Evolutionary conservation across 2,797 vertebrate genomes (phyloP).

Genomic region (Sylvia borin): DNA sequence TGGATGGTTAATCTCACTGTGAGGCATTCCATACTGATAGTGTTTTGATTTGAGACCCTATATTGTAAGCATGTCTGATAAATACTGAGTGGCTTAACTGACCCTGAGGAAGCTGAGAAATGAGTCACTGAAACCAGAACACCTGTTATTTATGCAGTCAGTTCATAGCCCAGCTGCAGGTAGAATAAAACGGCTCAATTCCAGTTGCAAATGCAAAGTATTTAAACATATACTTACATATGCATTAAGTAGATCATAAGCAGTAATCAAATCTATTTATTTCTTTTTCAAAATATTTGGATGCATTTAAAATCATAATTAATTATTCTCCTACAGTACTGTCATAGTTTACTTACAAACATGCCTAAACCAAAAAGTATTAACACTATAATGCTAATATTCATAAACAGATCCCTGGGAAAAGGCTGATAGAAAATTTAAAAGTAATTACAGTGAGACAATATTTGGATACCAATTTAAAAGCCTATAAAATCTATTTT

Average conservation of each 20-base stretch:
- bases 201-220: background rate
- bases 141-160: conserved; percentile 7
- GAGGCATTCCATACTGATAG: background rate
- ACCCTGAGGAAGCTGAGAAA: conserved; percentile 20
- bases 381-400: background rate
- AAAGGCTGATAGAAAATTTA: background rate
- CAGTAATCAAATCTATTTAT: conserved; percentile 18
- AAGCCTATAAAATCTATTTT: background rate
- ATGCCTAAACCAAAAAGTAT: background rate
- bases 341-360: background rate
- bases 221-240: background rate
- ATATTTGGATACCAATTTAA: background rate
- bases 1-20: background rate
- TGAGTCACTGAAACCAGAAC: background rate
- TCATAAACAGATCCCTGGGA: background rate
- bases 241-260: background rate
- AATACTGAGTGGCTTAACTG: conserved; percentile 8
- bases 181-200: conserved; percentile 15
- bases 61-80: background rate
- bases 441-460: background rate
- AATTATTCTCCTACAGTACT: background rate
- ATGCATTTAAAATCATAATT: conserved; percentile 9
- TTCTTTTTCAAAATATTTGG: conserved; percentile 30
- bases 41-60: background rate
- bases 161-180: conserved; percentile 23